Base-by-base conservation (phyloP, 1,140 invertebrate species). In the Trachelipus rathkii region DNA sequence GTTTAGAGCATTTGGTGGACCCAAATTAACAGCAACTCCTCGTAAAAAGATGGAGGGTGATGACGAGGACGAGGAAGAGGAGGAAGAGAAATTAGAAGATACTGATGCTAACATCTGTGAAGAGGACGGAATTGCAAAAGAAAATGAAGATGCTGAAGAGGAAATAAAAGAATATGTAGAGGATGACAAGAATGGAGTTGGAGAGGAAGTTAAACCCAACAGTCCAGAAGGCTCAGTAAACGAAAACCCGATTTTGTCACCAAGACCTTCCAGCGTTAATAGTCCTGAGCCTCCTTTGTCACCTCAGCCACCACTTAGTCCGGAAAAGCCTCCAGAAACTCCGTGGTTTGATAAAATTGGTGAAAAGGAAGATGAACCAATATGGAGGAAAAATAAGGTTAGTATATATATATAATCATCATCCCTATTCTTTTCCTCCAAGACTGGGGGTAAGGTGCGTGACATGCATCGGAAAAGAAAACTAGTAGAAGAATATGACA, bases 1-100 rank as follows among this genome's bases (percentile, higher is more conserved):
- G 93, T 92, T 95, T 73, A 94, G 94, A 85, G 93, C 93, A 0
- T 95, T 95, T 84, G 93, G 93, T 60, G 91, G 90, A 0, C 93
- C 93, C 8, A 94, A 90, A 74, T 23, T 84, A 23, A 81, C 82
- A 70, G 81, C 82, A 44, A 78, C 78, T 23, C 46, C 78, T 66
- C 84, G 84, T 78, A 84, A 84, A 82, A 83, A 83, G 81, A 74
- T 79, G 23, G 83, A 84, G 81, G 73, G 77, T 44, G 19, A 50
- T 46, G 70, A 68, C 60, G 67, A 77, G 10, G 77, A 77, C 44
- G 44, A 50, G n/a, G 73, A 45, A 23, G 68, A 53, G 10, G 77
- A 77, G 43, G 75, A 75, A n/a, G 80, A 76, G 60, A 76, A 82
- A 50, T 33, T 74, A 8, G 76, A 81, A 44, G 77, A 77, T 44